These are phyloP conservation scores for Pyrrhosoma nymphula DNA, from an alignment of 2,888 invertebrate genomes.

Conservation along the genomic window DNA sequence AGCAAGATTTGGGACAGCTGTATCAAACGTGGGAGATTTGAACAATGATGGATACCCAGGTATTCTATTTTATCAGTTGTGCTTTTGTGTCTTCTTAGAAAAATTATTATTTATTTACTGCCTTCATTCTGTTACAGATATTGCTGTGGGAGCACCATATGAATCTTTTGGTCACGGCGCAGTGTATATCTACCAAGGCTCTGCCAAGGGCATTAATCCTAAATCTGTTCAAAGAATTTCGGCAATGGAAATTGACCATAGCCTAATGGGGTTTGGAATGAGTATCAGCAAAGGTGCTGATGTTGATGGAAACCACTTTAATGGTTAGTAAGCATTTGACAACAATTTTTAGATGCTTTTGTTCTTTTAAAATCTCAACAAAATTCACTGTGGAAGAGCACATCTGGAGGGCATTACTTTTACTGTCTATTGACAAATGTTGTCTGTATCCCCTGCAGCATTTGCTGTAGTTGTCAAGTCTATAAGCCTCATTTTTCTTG, in stretches of 20 bases:
- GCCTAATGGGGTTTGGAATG: constrained; percentile 81
- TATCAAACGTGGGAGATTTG: constrained; percentile 83
- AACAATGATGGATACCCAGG: constrained; percentile 84
- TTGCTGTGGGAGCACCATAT: constrained; percentile 84
- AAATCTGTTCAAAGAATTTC: constrained; percentile 80
- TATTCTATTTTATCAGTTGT: constrained; percentile 73
- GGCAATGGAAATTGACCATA: constrained; percentile 76
- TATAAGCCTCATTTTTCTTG: too few relatives aligned
- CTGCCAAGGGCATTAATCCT: constrained; percentile 77
- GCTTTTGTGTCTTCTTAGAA: not conserved
- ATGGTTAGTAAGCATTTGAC: constrained; percentile 77
- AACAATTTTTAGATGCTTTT: not conserved
- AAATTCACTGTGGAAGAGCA: not conserved
- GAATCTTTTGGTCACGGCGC: constrained; percentile 81
- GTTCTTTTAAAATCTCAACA: not conserved
- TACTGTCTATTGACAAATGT: too few relatives aligned
- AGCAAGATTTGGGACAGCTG: constrained; percentile 83
- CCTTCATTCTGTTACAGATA: constrained; percentile 77
- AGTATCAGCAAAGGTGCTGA: constrained; percentile 82
- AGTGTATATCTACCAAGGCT: constrained; percentile 84
- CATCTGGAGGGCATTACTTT: not conserved
- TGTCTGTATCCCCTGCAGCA: too few relatives aligned
- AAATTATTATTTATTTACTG: not conserved
- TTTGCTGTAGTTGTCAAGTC: too few relatives aligned
- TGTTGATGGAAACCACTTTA: constrained; percentile 82